Percentiles rank a stretch among this genome's conserved stretches.
Evolutionary conservation across 2,888 invertebrate species (phyloP).

Genomic region (Oasisia sp.): DNA sequence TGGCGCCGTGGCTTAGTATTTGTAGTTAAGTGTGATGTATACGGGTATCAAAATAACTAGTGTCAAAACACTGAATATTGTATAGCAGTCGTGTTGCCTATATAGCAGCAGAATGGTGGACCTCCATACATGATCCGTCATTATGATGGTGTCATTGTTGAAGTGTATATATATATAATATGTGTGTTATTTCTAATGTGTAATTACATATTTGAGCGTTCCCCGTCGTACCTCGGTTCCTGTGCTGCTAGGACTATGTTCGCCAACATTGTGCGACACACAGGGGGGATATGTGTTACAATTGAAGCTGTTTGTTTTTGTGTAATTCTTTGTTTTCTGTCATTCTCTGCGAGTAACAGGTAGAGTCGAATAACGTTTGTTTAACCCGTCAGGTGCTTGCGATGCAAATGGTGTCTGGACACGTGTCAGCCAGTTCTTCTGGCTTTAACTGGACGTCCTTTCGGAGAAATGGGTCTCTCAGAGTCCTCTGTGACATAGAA

Average conservation of each 20-base stretch:
- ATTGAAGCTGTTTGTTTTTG: neutral
- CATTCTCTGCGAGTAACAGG: neutral
- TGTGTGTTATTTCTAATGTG: constrained; percentile 3
- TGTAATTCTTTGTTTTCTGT: constrained; percentile 3
- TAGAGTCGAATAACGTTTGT: neutral
- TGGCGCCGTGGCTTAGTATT: constrained; percentile 13
- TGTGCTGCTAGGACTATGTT: neutral
- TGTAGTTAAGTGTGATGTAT: constrained; percentile 13
- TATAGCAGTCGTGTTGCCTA: constrained; percentile 11
- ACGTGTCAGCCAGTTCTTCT: neutral
- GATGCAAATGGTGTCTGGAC: neutral
- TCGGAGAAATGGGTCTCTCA: neutral
- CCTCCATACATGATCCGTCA: neutral
- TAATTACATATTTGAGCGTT: neutral
- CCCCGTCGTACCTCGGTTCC: neutral
- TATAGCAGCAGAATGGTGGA: neutral
- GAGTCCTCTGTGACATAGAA: neutral
- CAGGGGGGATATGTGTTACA: neutral
- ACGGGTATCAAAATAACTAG: constrained; percentile 17
- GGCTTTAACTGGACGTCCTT: neutral
- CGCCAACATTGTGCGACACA: neutral
- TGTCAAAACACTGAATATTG: constrained; percentile 11
- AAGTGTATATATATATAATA: neutral
- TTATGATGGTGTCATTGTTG: neutral
- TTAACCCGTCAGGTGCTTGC: neutral